phyloP scores from a whole-genome alignment of 2,113 vertebrate species.

The Struthidea cinerea region DNA sequence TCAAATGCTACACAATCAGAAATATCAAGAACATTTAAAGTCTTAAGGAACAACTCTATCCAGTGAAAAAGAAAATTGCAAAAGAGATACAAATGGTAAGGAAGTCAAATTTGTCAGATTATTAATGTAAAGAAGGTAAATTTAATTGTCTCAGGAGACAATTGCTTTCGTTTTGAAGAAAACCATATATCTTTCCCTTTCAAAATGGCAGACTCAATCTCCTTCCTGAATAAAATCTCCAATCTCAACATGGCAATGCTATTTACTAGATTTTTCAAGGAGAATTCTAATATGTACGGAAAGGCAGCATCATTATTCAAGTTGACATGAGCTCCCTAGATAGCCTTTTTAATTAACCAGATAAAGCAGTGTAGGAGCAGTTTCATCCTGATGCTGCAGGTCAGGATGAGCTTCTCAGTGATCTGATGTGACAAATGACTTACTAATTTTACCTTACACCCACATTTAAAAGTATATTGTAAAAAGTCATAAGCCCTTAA shows the following conservation, averaged over 20 bases:
- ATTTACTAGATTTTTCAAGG: conserved; percentile 52
- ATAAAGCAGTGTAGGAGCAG: conserved; percentile 44
- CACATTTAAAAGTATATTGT: background rate
- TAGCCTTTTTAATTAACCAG: conserved; percentile 69
- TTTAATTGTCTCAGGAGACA: background rate
- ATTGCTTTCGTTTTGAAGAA: background rate
- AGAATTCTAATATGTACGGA: conserved; percentile 50
- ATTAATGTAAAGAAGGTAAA: background rate
- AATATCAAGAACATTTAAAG: background rate
- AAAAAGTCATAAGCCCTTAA: background rate
- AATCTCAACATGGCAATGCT: background rate
- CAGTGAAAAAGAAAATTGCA: background rate
- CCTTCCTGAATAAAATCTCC: background rate
- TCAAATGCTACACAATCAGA: background rate
- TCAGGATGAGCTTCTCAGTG: background rate
- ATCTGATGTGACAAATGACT: background rate
- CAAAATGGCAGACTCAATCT: background rate
- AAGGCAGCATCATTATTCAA: conserved; percentile 64
- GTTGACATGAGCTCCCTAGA: conserved; percentile 60
- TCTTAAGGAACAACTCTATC: background rate
- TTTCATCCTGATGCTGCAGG: background rate
- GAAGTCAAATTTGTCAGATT: background rate
- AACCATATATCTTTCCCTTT: background rate
- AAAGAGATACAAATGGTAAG: background rate
- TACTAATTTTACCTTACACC: background rate